Percentiles rank a stretch among this genome's conserved stretches.
phyloP scores from a whole-genome alignment of 2,888 invertebrate genomes.

The Ichneumoninae sp. region DNA sequence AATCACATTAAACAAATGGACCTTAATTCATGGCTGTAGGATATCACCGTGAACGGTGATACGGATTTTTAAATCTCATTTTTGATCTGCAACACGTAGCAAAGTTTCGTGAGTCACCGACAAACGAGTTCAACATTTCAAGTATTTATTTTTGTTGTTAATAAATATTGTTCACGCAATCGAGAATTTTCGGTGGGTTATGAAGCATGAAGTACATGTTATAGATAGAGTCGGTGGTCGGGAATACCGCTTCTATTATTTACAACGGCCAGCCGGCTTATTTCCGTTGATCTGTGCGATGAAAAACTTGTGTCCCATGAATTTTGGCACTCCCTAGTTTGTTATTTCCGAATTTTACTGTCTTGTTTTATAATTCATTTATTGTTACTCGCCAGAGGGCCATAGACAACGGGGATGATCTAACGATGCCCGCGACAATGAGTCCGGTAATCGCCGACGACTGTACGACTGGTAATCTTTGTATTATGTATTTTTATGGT shows the following conservation, averaged over 20 bases:
- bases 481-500: constrained; percentile 80
- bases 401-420: constrained; percentile 31
- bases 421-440: constrained; percentile 8
- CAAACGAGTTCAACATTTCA: constrained; percentile 44
- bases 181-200: constrained; percentile 35
- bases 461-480: constrained; percentile 78
- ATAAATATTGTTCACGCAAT: constrained; percentile 44
- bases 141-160: constrained; percentile 60
- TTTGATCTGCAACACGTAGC: background rate
- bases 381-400: constrained; percentile 49
- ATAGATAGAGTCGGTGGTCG: constrained; percentile 36
- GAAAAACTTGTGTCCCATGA: constrained; percentile 13
- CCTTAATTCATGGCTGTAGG: constrained; percentile 39
- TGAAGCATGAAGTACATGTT: constrained; percentile 6
- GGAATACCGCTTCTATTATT: background rate
- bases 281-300: constrained; percentile 32
- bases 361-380: constrained; percentile 56
- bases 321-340: constrained; percentile 46
- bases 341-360: constrained; percentile 62
- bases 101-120: constrained; percentile 31
- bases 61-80: background rate
- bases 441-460: constrained; percentile 37
- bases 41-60: constrained; percentile 2
- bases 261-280: constrained; percentile 8
- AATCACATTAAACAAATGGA: constrained; percentile 37